Conservation (phyloP, 2,797 vertebrate species). For the Trachops cirrhosus region DNA sequence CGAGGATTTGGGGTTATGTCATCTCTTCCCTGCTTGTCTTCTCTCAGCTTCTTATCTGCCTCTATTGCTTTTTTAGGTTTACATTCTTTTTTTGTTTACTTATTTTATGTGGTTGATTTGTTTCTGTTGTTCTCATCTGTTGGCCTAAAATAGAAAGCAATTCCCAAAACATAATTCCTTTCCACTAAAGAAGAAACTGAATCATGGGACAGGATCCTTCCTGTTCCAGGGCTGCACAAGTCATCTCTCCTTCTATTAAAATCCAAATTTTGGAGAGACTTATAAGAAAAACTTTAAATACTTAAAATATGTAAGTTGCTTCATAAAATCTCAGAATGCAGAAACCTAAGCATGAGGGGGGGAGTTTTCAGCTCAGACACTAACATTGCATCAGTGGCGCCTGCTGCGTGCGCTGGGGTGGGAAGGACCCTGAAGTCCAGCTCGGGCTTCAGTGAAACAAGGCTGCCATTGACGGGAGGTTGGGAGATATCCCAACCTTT, state of each 20-base stretch:
- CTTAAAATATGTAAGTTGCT: background rate
- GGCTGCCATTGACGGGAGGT: background rate
- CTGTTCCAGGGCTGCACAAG: background rate
- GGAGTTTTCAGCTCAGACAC: background rate
- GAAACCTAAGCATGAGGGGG: background rate
- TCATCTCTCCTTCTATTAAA: background rate
- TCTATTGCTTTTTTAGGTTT: background rate
- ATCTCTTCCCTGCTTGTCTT: background rate
- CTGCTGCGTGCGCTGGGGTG: background rate
- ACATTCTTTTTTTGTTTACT: background rate
- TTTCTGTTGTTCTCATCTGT: background rate
- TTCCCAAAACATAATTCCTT: background rate
- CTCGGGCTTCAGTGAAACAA: background rate
- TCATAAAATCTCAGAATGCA: background rate
- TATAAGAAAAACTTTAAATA: conserved; percentile 2
- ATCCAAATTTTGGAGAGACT: background rate
- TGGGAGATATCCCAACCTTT: background rate
- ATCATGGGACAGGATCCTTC: background rate
- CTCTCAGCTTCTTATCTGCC: background rate
- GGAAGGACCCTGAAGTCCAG: background rate
- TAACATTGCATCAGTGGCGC: background rate
- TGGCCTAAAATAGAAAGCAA: background rate
- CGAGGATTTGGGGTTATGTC: background rate
- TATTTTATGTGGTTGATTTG: background rate
- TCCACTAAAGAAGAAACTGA: background rate